Base-by-base conservation (phyloP, 2,888 invertebrate genomes). In the Ophioninae sp. region DNA sequence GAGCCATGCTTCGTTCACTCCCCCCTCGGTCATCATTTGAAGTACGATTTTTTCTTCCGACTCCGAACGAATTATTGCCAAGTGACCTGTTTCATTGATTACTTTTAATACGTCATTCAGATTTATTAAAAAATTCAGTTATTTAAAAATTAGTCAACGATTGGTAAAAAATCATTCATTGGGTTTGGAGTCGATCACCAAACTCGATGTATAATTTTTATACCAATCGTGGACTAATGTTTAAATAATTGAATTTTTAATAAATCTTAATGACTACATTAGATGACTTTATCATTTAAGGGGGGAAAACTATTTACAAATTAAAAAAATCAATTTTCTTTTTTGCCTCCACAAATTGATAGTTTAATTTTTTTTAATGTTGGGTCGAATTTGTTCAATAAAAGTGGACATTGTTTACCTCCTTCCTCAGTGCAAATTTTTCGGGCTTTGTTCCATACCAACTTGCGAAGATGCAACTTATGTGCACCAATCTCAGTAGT, bases 371-470 rank as follows among this genome's bases (percentile, higher is more conserved):
- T n/a, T n/a, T n/a, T n/a, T n/a, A n/a, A n/a, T n/a, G n/a, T n/a
- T n/a, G n/a, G n/a, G n/a, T n/a, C n/a, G 20, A 30, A 68, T 59
- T 30, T 44, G 23, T 20, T 56, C n/a, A 13, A 30, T 22, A 23
- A 37, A 30, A 22, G 44, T 3, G 8, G n/a, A n/a, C 13, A 30
- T 30, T 76, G 41, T 76, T 74, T 56, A 86, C 85, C 86, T 85
- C 87, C 86, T 73, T 88, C 85, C 0, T 81, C 77, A 51, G 82
- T 63, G 75, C 85, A 87, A 61, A 76, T 58, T 67, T 56, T 79
- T 9, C 86, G 78, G 20, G 85, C 87, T 7, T 76, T 22, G n/a
- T 86, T 77, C 87, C 86, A 88, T 5, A 37, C 44, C 7, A 83
- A 6, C 10, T 23, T 58, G 17, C 69, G 79, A 39, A 3, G 23